phyloP scores from a whole-genome alignment of 2,888 invertebrate species.

The Coelopa pilipes region DNA sequence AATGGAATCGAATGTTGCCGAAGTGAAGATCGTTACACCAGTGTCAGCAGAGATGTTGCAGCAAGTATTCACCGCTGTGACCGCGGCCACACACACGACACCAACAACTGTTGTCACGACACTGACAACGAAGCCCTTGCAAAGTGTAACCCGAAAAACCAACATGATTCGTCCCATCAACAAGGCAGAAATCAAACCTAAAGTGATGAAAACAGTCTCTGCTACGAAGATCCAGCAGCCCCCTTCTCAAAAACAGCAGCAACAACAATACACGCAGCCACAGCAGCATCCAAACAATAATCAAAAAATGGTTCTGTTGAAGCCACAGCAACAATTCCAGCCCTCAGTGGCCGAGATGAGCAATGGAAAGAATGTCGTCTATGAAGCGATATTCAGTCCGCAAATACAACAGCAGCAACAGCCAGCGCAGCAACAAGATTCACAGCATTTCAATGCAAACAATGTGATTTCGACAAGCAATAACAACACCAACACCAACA shows the following conservation, averaged over 20 bases:
- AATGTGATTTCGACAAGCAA: neutral
- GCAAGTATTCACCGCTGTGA: slow-evolving; percentile 43
- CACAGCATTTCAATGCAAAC: slow-evolving; percentile 35
- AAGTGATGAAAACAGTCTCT: slow-evolving; percentile 51
- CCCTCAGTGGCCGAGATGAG: slow-evolving; percentile 36
- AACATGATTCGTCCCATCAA: slow-evolving; percentile 60
- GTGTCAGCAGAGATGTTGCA: slow-evolving; percentile 40
- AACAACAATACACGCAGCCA: slow-evolving; percentile 37
- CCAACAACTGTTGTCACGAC: slow-evolving; percentile 44
- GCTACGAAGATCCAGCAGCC: slow-evolving; percentile 36
- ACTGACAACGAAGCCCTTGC: slow-evolving; percentile 43
- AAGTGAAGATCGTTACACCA: slow-evolving; percentile 45
- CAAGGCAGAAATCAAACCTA: slow-evolving; percentile 61
- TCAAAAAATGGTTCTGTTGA: neutral
- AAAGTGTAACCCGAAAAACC: slow-evolving; percentile 34
- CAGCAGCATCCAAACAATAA: neutral
- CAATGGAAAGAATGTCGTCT: slow-evolving; percentile 18
- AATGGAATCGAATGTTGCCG: slow-evolving; percentile 17
- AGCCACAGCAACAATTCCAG: slow-evolving; percentile 41
- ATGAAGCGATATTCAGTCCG: neutral
- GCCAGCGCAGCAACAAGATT: slow-evolving; percentile 42
- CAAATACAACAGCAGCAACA: slow-evolving; percentile 38
- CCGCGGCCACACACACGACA: slow-evolving; percentile 16
- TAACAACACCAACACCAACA: slow-evolving; percentile 18
- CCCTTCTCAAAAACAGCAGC: slow-evolving; percentile 40